These are phyloP conservation scores for Lypha dubia DNA, from an alignment of 2,888 invertebrate genomes.

Conservation along the genomic window DNA sequence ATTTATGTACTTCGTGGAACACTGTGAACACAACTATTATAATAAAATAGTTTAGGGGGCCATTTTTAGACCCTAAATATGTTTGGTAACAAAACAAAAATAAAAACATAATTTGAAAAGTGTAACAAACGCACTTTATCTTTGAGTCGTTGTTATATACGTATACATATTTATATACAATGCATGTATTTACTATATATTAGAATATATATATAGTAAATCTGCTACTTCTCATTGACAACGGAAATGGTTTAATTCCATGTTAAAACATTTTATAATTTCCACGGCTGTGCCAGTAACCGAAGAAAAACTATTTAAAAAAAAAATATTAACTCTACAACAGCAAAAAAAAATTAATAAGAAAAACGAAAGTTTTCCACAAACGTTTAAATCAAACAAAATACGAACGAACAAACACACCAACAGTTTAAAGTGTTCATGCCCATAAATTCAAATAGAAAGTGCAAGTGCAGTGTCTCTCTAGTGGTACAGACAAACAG, in stretches of 20 bases:
- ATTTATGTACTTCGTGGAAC: too few species aligned
- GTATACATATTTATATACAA: too few species aligned
- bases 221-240: background rate
- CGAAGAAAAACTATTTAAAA: conserved; percentile 51
- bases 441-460: conserved; percentile 82
- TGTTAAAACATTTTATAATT: conserved; percentile 37
- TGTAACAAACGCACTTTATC: too few species aligned
- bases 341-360: conserved; percentile 50
- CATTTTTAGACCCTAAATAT: too few species aligned
- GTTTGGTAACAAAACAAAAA: too few species aligned
- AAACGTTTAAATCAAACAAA: conserved; percentile 47
- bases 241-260: conserved; percentile 32
- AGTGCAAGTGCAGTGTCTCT: conserved; percentile 81
- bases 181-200: too few species aligned
- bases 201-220: too few species aligned
- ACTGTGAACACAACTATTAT: too few species aligned
- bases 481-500: conserved; percentile 46
- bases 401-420: conserved; percentile 21
- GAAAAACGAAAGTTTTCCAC: conserved; percentile 83
- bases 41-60: too few species aligned
- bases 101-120: too few species aligned
- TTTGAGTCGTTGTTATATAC: too few species aligned
- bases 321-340: conserved; percentile 31
- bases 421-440: conserved; percentile 42
- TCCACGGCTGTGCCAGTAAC: conserved; percentile 55